Percentiles rank a stretch among this genome's conserved stretches.
phyloP scores from a whole-genome alignment of 2,888 invertebrate genomes.

The Stegophylla sp. region DNA sequence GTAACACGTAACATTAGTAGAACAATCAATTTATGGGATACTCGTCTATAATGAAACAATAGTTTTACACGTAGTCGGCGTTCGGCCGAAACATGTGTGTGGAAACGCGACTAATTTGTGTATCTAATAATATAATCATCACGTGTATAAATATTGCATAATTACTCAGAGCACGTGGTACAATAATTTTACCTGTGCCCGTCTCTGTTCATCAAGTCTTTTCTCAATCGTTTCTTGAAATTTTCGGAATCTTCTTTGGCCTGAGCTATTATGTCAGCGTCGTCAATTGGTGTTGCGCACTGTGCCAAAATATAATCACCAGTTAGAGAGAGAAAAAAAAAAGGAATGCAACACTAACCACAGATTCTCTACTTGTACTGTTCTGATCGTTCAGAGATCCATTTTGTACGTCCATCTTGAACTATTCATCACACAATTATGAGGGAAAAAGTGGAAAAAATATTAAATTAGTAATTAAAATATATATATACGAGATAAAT shows the following conservation, averaged over 20 bases:
- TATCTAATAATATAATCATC: neutral
- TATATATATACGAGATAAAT: neutral
- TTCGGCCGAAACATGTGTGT: neutral
- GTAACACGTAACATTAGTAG: neutral
- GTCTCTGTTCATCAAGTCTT: slow-evolving; percentile 84
- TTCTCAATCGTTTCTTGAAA: slow-evolving; percentile 79
- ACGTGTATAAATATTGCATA: too few relatives aligned
- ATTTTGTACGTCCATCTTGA: slow-evolving; percentile 39
- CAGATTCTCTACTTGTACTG: slow-evolving; percentile 44
- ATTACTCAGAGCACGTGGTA: neutral
- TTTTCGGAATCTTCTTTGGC: slow-evolving; percentile 77
- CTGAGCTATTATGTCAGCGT: slow-evolving; percentile 61
- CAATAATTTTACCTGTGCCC: slow-evolving; percentile 75
- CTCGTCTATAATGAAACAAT: neutral
- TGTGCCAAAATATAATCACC: slow-evolving; percentile 43
- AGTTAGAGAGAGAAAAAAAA: neutral
- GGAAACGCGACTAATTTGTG: neutral
- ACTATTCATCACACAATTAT: neutral
- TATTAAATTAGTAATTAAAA: neutral
- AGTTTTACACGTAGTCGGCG: neutral
- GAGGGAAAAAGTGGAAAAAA: neutral
- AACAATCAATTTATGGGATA: neutral
- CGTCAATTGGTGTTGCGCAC: slow-evolving; percentile 63
- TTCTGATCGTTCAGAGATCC: slow-evolving; percentile 44
- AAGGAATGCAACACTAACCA: slow-evolving; percentile 7